Percentiles rank a stretch among this genome's conserved stretches.
Evolutionary conservation across 2,888 invertebrate genomes (phyloP).

Genomic region (Matsumyia berberina): DNA sequence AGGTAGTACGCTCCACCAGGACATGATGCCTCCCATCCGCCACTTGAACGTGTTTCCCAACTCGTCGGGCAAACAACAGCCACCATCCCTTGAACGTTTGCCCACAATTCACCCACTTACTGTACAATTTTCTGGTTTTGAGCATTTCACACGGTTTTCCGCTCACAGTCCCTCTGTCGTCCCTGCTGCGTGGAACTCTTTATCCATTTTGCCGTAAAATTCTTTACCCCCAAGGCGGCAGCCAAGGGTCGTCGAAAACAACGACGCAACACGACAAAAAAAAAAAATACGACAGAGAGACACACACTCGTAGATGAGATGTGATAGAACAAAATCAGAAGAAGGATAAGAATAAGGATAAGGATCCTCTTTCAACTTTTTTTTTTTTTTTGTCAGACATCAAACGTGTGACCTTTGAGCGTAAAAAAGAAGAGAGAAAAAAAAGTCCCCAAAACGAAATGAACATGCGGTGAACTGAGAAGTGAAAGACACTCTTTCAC

Average conservation of each 20-base stretch:
- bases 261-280: conserved; percentile 17
- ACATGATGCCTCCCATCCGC: conserved; percentile 18
- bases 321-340: conserved; percentile 43
- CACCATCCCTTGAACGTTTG: conserved; percentile 1
- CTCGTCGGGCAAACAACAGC: conserved; percentile 7
- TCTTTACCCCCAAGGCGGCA: conserved; percentile 16
- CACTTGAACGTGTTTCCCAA: conserved; percentile 41
- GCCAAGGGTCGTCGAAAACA: conserved; percentile 23
- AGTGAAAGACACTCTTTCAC: conserved; percentile 4
- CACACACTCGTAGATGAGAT: conserved; percentile 23
- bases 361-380: conserved; percentile 21
- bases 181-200: background rate
- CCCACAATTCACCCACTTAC: conserved; percentile 41
- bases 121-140: conserved; percentile 55
- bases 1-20: conserved; percentile 25
- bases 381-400: conserved; percentile 5
- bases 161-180: background rate
- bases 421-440: background rate
- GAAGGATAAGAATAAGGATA: conserved; percentile 24
- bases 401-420: conserved; percentile 32
- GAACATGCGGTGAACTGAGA: conserved; percentile 21
- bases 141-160: conserved; percentile 19
- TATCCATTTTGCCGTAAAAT: conserved; percentile 53
- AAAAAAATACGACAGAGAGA: background rate
- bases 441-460: background rate